Evolutionary conservation across 1,140 invertebrate genomes (phyloP), one percentile per base, ranked within the genome.

Genomic region (Lepidurus packardi): DNA sequence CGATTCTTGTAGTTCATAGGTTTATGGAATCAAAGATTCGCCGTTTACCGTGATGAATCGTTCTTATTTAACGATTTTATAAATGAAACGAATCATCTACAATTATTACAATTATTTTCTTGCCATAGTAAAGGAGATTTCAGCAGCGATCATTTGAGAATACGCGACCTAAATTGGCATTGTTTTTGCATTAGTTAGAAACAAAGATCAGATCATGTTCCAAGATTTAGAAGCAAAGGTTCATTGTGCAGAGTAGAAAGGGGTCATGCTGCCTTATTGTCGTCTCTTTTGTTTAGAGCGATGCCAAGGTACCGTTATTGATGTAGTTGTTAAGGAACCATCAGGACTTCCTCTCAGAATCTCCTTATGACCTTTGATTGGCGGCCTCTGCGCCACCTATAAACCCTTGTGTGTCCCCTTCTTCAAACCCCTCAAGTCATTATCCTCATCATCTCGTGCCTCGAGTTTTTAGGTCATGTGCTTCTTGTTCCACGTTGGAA

Each of bases 361-460:
- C 53, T 65, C 53, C 53, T 65, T 65, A 65, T 65, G 53, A 65
- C 53, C 53, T 65, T 16, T 65, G 16, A 21, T 7, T 21, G 53
- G 53, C 21, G 53, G 53, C 53, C 53, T 65, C 53, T n/a, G 53
- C 4, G 53, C 21, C 16, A n/a, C 53, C 16, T 65, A 21, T 4
- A 13, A 65, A 16, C 16, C 16, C 53, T 0, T 65, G 4, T 65
- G 16, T 65, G 7, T 65, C 16, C 53, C 53, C 53, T 65, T 65
- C 21, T 65, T 13, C 16, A 21, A 7, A n/a, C 21, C 21, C 13
- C 53, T 65, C 53, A 16, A 65, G 53, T 65, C 53, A 65, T 65
- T 65, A 65, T 65, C 53, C 21, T 65, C 21, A 65, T 65, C 53
- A 65, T 65, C 53, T 76, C 44, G 42, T 76, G 75, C 43, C 75